A percentile compares a stretch with the other conserved stretches of the same genome.
Evolutionary conservation across 1,140 invertebrate genomes (phyloP).

Genomic region (Magallana ariakensis): DNA sequence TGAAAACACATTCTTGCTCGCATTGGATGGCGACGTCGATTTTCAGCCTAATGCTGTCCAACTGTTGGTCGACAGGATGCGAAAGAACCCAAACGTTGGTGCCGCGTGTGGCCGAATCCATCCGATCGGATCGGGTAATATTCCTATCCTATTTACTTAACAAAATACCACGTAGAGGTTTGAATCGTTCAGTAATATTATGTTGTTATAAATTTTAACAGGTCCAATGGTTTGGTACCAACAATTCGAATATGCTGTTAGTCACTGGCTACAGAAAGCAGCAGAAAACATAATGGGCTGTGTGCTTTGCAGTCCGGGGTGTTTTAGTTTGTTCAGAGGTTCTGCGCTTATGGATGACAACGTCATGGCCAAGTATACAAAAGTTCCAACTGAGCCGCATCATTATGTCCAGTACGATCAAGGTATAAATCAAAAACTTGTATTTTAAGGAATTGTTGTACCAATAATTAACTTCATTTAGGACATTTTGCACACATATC

Average conservation of each 20-base stretch:
- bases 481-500: neutral
- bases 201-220: constrained; percentile 47
- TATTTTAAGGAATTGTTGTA: neutral
- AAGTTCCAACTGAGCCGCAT: constrained; percentile 80
- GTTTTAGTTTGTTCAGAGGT: constrained; percentile 83
- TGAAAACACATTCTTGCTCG: constrained; percentile 82
- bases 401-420: constrained; percentile 85
- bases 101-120: constrained; percentile 82
- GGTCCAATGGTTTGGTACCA: constrained; percentile 85
- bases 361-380: constrained; percentile 83
- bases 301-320: constrained; percentile 85
- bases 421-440: constrained; percentile 71
- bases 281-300: constrained; percentile 85
- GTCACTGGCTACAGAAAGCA: constrained; percentile 85
- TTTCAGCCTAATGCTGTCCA: constrained; percentile 81
- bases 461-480: neutral
- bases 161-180: no score
- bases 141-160: no score
- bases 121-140: constrained; percentile 77
- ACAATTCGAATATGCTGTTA: constrained; percentile 85
- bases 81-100: constrained; percentile 80
- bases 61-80: constrained; percentile 81
- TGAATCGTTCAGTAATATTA: no score
- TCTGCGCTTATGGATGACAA: constrained; percentile 85
- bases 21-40: constrained; percentile 82